These are phyloP conservation scores for Conus betulinus DNA, from an alignment of 1,140 invertebrate species.

Conservation along the genomic window DNA sequence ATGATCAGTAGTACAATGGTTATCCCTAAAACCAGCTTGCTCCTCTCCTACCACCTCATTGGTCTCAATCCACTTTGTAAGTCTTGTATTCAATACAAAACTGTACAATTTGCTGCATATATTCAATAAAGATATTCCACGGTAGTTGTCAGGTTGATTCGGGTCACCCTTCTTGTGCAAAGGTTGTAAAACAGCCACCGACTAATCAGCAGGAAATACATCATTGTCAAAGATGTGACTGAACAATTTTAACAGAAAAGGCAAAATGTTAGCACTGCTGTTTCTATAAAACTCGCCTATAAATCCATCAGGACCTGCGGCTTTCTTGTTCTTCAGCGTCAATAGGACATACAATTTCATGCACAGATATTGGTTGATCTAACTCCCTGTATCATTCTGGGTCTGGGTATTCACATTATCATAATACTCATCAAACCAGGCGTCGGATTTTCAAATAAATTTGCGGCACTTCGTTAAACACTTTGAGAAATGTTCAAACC, in stretches of 20 bases:
- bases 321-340: no score
- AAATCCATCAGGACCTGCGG: not conserved
- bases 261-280: not conserved
- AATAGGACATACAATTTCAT: no score
- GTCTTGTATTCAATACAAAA: not conserved
- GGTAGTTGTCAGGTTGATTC: not conserved
- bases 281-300: not conserved
- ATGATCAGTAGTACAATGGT: constrained; percentile 13
- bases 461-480: no score
- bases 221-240: not conserved
- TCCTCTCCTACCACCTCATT: not conserved
- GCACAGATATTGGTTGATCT: no score
- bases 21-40: constrained; percentile 20
- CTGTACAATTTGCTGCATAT: not conserved
- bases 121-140: constrained; percentile 15
- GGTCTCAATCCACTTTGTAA: not conserved
- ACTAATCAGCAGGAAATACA: not conserved
- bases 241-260: not conserved
- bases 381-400: no score
- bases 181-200: not conserved
- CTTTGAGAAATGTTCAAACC: no score
- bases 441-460: no score
- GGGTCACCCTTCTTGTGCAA: constrained; percentile 1
- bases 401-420: no score
- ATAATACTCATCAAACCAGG: no score